Conservation (phyloP, 2,113 vertebrate species). For the Anhinga rufa region DNA sequence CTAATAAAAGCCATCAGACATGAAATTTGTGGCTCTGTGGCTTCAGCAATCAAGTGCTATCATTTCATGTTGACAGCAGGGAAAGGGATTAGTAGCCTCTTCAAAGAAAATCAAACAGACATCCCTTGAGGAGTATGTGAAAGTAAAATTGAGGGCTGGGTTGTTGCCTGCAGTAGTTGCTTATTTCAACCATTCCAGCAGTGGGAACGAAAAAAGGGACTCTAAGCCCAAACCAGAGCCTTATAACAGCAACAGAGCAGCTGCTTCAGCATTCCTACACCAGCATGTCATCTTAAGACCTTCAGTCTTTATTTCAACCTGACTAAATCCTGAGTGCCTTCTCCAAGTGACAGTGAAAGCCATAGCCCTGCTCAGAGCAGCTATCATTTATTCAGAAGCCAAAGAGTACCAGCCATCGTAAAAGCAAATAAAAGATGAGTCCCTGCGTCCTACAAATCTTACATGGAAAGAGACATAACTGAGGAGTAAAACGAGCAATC, state of each 20-base stretch:
- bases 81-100: conserved; percentile 1
- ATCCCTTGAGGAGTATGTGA: background rate
- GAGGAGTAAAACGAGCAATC: background rate
- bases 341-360: background rate
- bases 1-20: background rate
- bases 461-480: background rate
- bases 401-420: background rate
- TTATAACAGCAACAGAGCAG: background rate
- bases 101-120: background rate
- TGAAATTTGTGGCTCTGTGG: background rate
- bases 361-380: background rate
- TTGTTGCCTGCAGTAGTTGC: background rate
- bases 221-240: background rate
- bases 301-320: background rate
- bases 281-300: background rate
- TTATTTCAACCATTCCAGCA: background rate
- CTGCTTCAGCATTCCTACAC: background rate
- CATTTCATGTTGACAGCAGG: background rate
- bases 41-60: conserved; percentile 2
- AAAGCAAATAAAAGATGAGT: background rate
- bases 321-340: background rate
- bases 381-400: background rate
- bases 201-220: background rate
- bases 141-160: background rate
- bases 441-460: background rate